Percentiles rank a stretch among this genome's conserved stretches.
Evolutionary conservation across 2,113 vertebrate genomes (phyloP).

Genomic region (Nibea albiflora): DNA sequence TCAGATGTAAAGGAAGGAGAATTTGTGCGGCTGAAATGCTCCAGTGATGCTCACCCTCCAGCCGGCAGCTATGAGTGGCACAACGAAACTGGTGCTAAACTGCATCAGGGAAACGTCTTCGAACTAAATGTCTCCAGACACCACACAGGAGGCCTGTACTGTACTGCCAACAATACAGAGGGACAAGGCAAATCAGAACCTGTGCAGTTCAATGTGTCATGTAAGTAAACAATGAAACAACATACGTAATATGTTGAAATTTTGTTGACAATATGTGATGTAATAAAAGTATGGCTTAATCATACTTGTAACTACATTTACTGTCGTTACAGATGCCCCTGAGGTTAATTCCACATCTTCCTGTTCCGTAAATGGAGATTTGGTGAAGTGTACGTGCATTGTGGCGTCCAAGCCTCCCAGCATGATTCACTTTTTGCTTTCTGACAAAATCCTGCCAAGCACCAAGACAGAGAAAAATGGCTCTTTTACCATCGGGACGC

Average conservation of each 20-base stretch:
- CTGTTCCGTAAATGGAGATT: conserved; percentile 47
- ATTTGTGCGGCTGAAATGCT: conserved; percentile 61
- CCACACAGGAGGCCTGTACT: conserved; percentile 62
- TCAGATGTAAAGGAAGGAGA: conserved; percentile 66
- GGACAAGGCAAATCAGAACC: conserved; percentile 58
- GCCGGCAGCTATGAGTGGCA: conserved; percentile 68
- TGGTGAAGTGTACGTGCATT: conserved; percentile 72
- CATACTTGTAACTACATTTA: not conserved
- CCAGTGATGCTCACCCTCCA: conserved; percentile 72
- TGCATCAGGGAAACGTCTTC: conserved; percentile 36
- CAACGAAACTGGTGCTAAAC: conserved; percentile 10
- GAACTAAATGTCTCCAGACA: conserved; percentile 69
- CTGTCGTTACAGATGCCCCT: conserved; percentile 70
- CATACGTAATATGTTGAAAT: too few species aligned
- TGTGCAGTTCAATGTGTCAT: conserved; percentile 61
- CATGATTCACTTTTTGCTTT: conserved; percentile 62
- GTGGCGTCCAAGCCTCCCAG: conserved; percentile 75
- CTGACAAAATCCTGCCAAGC: conserved; percentile 40
- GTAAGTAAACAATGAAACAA: conserved; percentile 56
- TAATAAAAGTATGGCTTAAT: not conserved
- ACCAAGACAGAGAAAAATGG: conserved; percentile 44
- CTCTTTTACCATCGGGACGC: conserved; percentile 53
- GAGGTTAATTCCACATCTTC: conserved; percentile 70
- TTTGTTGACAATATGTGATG: too few species aligned
- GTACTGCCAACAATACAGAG: conserved; percentile 65